Evolutionary conservation across 1,140 invertebrate species (phyloP), one percentile per base, ranked within the genome.

Genomic region (Pteromalus puparum): DNA sequence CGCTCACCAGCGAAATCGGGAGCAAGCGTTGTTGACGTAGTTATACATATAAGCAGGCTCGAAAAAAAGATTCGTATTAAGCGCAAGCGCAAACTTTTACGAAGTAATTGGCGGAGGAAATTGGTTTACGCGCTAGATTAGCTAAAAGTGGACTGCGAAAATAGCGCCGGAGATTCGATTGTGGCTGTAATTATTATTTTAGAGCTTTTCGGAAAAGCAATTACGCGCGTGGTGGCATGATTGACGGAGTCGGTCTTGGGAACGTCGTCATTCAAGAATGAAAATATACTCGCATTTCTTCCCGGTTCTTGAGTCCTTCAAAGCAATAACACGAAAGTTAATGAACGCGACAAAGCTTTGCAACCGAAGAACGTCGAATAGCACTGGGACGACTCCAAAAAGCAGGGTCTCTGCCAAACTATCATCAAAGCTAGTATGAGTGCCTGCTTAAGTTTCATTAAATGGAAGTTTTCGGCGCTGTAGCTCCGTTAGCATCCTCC

Each of bases 391-490:
- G 10, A 13, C 24, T 10, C 65, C 10, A 4, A 2, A 34, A 34
- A 34, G 30, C 4, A 2, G 30, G 6, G 30, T 61, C 21, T 21
- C 6, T 5, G 15, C 53, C 21, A 61, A 61, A 21, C 4, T 70
- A 70, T 70, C 30, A 26, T n/a, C 21, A n/a, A 7, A 38, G 34
- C 34, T 74, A 42, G 6, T n/a, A n/a, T 12, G 30, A 74, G 28
- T 13, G 4, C 26, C 28, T 30, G 48, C 28, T 48, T 65, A 78
- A 78, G 48, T 78, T 78, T 65, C 76, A 78, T 65, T 78, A 65
- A 24, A 78, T 78, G 10, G 13, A 78, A 78, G 46, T 78, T 78
- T 30, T 78, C 24, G 21, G 18, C 5, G 38, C 42, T 42, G 38
- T 2, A 9, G 72, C 9, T 42, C 7, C 21, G 21, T n/a, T 61